Evolutionary conservation across 2,797 vertebrate genomes (phyloP).

Genomic region (Crenuchus spilurus): DNA sequence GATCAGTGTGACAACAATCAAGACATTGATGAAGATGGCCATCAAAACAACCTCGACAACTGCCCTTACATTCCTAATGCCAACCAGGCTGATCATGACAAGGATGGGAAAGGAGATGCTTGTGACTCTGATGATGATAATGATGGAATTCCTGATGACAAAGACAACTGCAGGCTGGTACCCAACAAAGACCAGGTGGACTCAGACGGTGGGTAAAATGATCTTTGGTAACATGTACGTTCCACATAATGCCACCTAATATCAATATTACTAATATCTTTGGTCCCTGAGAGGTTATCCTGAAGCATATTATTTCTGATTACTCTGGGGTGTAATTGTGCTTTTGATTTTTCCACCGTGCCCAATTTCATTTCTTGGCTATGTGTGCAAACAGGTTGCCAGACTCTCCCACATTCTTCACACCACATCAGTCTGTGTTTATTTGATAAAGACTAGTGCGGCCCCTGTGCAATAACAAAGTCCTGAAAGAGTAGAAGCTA

Average conservation of each 20-base stretch:
- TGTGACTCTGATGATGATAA: constrained; percentile 96
- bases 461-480: constrained; percentile 54
- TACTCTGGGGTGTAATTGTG: background rate
- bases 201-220: constrained; percentile 82
- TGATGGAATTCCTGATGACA: constrained; percentile 92
- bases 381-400: constrained; percentile 66
- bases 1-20: constrained; percentile 97
- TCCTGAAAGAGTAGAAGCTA: constrained; percentile 57
- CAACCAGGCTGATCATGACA: constrained; percentile 96
- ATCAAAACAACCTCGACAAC: constrained; percentile 98
- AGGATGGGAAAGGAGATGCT: constrained; percentile 92
- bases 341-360: constrained; percentile 63
- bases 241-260: too few species aligned
- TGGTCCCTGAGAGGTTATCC: background rate
- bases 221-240: background rate
- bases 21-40: constrained; percentile 95
- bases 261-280: too few species aligned
- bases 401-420: constrained; percentile 51
- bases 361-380: constrained; percentile 62
- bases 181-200: constrained; percentile 89
- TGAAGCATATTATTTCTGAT: background rate
- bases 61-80: constrained; percentile 95
- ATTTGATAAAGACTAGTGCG: constrained; percentile 66
- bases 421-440: constrained; percentile 68
- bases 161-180: constrained; percentile 94